Percentiles rank a stretch among this genome's conserved stretches.
These are phyloP conservation scores for Triplophysa yarkandensis DNA, from an alignment of 2,797 vertebrate genomes.

Conservation along the genomic window DNA sequence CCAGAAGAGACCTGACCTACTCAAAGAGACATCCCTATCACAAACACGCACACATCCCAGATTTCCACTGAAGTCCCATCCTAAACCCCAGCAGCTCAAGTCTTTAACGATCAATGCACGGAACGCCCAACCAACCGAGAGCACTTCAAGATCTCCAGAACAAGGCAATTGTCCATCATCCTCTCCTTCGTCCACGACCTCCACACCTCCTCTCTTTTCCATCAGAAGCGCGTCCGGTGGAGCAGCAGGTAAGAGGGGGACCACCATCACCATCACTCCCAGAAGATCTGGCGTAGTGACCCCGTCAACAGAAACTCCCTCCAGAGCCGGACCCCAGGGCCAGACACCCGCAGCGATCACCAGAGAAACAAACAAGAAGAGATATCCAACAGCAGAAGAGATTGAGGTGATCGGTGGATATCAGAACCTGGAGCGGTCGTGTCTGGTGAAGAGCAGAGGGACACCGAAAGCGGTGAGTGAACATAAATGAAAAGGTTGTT, in stretches of 20 bases:
- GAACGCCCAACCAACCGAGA: constrained; percentile 63
- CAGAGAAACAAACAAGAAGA: constrained; percentile 74
- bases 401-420: constrained; percentile 92
- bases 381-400: constrained; percentile 87
- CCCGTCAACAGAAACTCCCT: constrained; percentile 2
- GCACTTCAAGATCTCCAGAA: constrained; percentile 51
- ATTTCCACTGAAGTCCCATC: constrained; percentile 39
- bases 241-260: constrained; percentile 79
- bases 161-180: constrained; percentile 52
- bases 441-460: constrained; percentile 80
- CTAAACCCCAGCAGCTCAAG: constrained; percentile 56
- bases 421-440: constrained; percentile 83
- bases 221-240: constrained; percentile 73
- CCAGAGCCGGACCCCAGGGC: constrained; percentile 43
- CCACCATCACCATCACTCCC: constrained; percentile 87
- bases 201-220: constrained; percentile 66
- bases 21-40: constrained; percentile 46
- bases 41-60: constrained; percentile 45
- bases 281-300: constrained; percentile 60
- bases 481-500: no score
- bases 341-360: constrained; percentile 40
- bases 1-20: constrained; percentile 52
- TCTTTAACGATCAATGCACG: constrained; percentile 56
- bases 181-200: constrained; percentile 60
- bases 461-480: constrained; percentile 82